Evolutionary conservation across 2,797 vertebrate species (phyloP).

Genomic region (Heteromormyrus szaboi): DNA sequence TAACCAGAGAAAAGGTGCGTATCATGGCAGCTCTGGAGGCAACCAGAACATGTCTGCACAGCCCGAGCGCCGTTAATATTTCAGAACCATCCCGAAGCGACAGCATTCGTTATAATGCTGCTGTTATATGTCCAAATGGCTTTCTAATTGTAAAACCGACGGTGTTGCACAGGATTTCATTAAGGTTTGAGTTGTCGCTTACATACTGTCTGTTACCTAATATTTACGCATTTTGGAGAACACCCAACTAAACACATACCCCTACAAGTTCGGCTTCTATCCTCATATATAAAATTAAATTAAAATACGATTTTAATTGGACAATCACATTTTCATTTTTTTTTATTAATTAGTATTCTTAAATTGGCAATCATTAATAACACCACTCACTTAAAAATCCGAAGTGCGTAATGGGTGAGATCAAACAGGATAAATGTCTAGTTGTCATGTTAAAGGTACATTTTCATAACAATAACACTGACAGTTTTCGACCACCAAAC

Average conservation of each 20-base stretch:
- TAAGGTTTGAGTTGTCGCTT: not conserved
- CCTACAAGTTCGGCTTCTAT: not conserved
- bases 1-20: not conserved
- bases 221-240: not conserved
- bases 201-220: not conserved
- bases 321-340: not conserved
- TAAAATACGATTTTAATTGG: not conserved
- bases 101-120: not conserved
- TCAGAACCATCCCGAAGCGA: not conserved
- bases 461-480: not conserved
- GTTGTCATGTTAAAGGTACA: not conserved
- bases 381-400: not conserved
- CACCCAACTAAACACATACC: not conserved
- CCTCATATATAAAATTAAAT: not conserved
- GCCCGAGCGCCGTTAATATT: not conserved
- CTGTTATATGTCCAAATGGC: not conserved
- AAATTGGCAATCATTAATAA: not conserved
- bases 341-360: not conserved
- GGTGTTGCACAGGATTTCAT: not conserved
- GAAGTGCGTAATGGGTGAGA: not conserved
- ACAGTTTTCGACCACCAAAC: not conserved
- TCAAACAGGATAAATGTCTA: not conserved
- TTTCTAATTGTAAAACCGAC: not conserved
- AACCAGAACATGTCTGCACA: not conserved
- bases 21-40: not conserved